Conservation (phyloP, 2,888 invertebrate species). For the Listrodromus nycthemerus region DNA sequence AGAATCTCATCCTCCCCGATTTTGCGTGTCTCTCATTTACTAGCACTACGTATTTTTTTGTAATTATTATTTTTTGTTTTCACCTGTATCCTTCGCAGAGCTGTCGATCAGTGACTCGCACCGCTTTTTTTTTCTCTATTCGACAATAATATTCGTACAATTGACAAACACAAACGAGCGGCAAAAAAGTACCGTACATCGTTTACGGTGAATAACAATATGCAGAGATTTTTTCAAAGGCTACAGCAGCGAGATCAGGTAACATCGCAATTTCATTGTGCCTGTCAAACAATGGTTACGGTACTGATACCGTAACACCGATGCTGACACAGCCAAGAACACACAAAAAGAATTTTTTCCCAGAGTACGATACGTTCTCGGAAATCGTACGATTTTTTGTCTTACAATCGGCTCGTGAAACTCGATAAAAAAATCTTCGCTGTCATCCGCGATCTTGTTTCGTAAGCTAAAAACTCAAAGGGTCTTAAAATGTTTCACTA, state of each 20-base stretch:
- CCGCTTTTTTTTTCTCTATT: neutral
- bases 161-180: slow-evolving; percentile 25
- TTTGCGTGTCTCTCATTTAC: slow-evolving; percentile 35
- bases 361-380: neutral
- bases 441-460: neutral
- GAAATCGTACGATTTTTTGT: neutral
- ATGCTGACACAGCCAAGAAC: neutral
- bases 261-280: no score
- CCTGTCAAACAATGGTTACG: neutral
- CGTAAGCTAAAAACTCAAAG: neutral
- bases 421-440: neutral
- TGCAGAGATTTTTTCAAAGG: neutral
- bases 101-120: slow-evolving; percentile 9
- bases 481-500: neutral
- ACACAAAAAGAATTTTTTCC: neutral
- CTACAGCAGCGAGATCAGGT: neutral
- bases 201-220: slow-evolving; percentile 34
- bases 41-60: slow-evolving; percentile 45
- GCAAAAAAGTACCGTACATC: slow-evolving; percentile 7
- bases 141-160: slow-evolving; percentile 17
- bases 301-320: neutral
- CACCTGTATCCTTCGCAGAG: slow-evolving; percentile 60
- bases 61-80: slow-evolving; percentile 26
- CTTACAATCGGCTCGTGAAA: neutral
- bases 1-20: slow-evolving; percentile 55